Base-by-base conservation (phyloP, 2,113 vertebrate genomes). In the Morone saxatilis region DNA sequence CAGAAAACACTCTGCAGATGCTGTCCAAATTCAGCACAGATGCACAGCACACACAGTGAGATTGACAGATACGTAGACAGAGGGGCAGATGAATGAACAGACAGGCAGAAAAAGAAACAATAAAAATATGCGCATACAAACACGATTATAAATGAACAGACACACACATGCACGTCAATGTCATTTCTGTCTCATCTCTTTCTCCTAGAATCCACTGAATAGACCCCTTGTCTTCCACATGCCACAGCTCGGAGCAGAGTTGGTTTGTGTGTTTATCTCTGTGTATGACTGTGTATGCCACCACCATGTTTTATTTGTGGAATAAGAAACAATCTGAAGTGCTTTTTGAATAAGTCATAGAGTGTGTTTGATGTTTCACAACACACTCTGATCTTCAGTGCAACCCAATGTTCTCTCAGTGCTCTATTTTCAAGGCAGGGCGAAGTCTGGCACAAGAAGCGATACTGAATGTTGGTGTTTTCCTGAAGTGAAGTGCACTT, bases 1-100 rank as follows among this genome's bases (percentile, higher is more conserved):
- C 59, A 78, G 80, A 91, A 89, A 91, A 89, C 67, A 77, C 69
- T 86, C 69, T 72, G 86, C 91, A 91, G 86, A 88, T 81, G 81
- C 84, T 73, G 81, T 86, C 77, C 82, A 86, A 85, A 88, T 77
- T 74, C 86, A 63, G 86, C 85, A 80, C 85, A 86, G 91, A 91
- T 78, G 88, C 81, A 81, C 72, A n/a, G 69, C 76, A 67, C 81
- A 69, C 80, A 74, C 72, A 60, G 66, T 1, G 48, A 84, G 91
- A 91, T 67, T 87, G 90, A 94, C 88, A 88, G 88, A 86, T 71
- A 84, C 0, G 45, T 57, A 67, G 77, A 83, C 74, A 81, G 76
- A 86, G 57, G 73, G 72, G 53, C 81, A 78, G 85, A 86, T 79
- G 84, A 90, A 82, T 82, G 81, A 89, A 81, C 77, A 85, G 86